Conservation (phyloP, 2,113 vertebrate genomes). For the Pterocles orientalis region DNA sequence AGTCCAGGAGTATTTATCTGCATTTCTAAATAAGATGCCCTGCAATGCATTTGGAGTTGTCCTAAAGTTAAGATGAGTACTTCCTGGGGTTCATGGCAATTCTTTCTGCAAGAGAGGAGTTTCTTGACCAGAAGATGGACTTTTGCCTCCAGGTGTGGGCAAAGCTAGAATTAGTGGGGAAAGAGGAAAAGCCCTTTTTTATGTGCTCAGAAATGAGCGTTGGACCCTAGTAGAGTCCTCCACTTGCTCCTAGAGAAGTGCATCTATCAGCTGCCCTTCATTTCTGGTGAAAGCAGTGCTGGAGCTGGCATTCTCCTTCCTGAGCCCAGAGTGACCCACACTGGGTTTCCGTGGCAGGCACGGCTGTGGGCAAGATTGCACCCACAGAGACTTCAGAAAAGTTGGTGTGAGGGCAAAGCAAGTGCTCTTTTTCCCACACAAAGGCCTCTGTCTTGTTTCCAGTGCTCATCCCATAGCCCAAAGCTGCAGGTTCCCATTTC, state of each 20-base stretch:
- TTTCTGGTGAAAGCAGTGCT: not conserved
- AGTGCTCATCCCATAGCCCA: not conserved
- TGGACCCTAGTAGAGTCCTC: not conserved
- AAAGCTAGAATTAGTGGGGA: not conserved
- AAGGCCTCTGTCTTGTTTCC: not conserved
- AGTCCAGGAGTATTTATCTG: not conserved
- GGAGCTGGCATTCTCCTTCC: not conserved
- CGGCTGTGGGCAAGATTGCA: not conserved
- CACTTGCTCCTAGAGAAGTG: not conserved
- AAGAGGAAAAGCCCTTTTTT: not conserved
- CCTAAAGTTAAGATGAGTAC: not conserved
- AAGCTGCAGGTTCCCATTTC: not conserved
- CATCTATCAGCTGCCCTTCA: not conserved
- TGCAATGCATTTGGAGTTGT: not conserved
- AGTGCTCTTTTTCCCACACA: not conserved
- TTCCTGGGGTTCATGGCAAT: not conserved
- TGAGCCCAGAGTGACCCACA: not conserved
- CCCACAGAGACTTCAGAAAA: not conserved
- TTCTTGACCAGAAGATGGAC: not conserved
- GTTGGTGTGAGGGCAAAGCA: not conserved
- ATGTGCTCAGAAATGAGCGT: not conserved
- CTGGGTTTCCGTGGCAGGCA: not conserved
- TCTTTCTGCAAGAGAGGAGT: not conserved
- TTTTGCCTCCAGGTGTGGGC: not conserved
- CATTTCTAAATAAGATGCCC: not conserved